Conservation (phyloP, 2,797 vertebrate species). For the Microctenopoma lineatum region DNA sequence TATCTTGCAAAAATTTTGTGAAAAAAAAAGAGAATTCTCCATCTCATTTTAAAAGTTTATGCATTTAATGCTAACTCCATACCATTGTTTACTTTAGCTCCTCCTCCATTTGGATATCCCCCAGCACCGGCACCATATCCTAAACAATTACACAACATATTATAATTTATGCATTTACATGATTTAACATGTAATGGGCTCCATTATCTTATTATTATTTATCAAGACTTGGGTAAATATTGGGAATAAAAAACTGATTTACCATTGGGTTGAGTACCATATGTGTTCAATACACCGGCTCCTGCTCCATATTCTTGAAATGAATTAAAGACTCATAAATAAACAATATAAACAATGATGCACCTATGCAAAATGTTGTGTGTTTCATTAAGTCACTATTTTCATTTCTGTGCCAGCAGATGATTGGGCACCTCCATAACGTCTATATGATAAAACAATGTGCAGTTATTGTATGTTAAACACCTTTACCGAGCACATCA, state of each 20-base stretch:
- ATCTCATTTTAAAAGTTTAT: neutral
- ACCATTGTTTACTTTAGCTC: constrained; percentile 66
- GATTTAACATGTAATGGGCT: neutral
- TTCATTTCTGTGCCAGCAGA: constrained; percentile 51
- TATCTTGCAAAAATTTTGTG: no score
- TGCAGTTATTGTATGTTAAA: no score
- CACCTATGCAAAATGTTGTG: neutral
- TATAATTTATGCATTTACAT: neutral
- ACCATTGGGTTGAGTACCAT: constrained; percentile 49
- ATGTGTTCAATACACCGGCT: constrained; percentile 44
- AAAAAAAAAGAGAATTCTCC: no score
- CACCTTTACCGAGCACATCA: no score
- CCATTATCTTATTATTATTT: neutral
- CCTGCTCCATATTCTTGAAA: constrained; percentile 53
- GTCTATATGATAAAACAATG: constrained; percentile 32
- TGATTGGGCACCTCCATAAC: constrained; percentile 41
- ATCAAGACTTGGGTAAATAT: neutral
- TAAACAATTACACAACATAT: constrained; percentile 34
- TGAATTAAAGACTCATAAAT: constrained; percentile 4
- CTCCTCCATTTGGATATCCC: constrained; percentile 57
- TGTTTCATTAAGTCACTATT: constrained; percentile 24
- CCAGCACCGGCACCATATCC: constrained; percentile 56
- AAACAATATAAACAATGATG: neutral
- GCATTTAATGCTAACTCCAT: neutral
- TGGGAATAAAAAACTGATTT: constrained; percentile 3